Percentiles rank a stretch among this genome's conserved stretches.
These are phyloP conservation scores for Labia minor DNA, from an alignment of 2,888 invertebrate genomes.

Conservation along the genomic window DNA sequence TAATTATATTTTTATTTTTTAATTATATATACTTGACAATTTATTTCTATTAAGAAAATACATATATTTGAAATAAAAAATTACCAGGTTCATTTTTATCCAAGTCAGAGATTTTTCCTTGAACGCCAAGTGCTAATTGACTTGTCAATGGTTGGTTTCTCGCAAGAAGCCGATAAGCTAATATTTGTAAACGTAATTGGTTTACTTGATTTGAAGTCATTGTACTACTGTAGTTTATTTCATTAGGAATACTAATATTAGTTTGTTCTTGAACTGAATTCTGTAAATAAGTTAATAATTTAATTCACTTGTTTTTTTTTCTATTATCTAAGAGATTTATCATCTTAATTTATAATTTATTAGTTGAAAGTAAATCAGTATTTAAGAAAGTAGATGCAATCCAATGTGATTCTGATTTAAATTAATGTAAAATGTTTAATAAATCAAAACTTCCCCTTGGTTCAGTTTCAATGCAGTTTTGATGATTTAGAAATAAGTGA, in stretches of 20 bases:
- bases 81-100: neutral
- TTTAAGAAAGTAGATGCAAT: too few species aligned
- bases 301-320: too few species aligned
- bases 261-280: neutral
- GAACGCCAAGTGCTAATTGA: constrained; percentile 35
- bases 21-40: neutral
- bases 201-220: constrained; percentile 34
- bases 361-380: too few species aligned
- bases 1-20: too few species aligned
- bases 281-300: neutral
- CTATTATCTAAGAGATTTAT: too few species aligned
- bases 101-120: constrained; percentile 30
- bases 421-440: too few species aligned
- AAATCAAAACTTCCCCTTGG: too few species aligned
- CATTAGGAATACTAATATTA: neutral
- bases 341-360: too few species aligned
- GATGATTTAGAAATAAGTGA: too few species aligned
- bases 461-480: too few species aligned
- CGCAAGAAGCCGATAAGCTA: constrained; percentile 41
- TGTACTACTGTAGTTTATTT: neutral
- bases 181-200: constrained; percentile 42
- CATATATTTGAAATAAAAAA: neutral
- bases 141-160: constrained; percentile 41
- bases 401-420: too few species aligned
- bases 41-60: neutral